Percentiles rank a stretch among this genome's conserved stretches.
phyloP scores from a whole-genome alignment of 2,888 invertebrate genomes.

The Apantesis nais region DNA sequence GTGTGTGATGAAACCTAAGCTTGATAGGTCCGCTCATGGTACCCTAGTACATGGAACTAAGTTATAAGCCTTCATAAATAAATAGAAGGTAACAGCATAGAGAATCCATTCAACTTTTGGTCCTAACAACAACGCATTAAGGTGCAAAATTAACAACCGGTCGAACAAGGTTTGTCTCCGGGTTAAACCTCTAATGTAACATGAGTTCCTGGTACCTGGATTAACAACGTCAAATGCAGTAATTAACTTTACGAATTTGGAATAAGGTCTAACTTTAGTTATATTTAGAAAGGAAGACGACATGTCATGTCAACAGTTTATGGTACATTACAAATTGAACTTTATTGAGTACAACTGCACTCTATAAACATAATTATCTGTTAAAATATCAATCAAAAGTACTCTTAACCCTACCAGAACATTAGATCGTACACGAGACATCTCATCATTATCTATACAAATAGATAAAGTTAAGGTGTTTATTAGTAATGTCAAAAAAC shows the following conservation, averaged over 20 bases:
- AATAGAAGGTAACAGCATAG: not conserved
- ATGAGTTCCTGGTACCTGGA: slow-evolving; percentile 32
- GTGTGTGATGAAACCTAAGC: not conserved
- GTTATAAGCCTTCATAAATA: not conserved
- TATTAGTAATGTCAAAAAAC: too few relatives aligned
- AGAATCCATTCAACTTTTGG: slow-evolving; percentile 15
- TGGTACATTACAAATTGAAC: slow-evolving; percentile 28
- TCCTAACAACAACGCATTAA: slow-evolving; percentile 16
- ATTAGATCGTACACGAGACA: too few relatives aligned
- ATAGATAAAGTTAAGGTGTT: too few relatives aligned
- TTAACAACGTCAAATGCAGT: slow-evolving; percentile 18
- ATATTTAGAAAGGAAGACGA: slow-evolving; percentile 5
- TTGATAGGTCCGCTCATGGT: not conserved
- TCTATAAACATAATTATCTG: not conserved
- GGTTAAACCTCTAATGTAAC: slow-evolving; percentile 40
- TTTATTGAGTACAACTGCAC: slow-evolving; percentile 13
- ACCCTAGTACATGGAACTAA: not conserved
- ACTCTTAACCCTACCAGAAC: too few relatives aligned
- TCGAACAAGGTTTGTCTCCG: slow-evolving; percentile 26
- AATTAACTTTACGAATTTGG: slow-evolving; percentile 23
- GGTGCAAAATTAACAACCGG: slow-evolving; percentile 24
- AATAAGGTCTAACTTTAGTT: slow-evolving; percentile 30
- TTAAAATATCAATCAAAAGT: too few relatives aligned
- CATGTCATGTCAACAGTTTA: slow-evolving; percentile 6
- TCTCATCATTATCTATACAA: too few relatives aligned